phyloP scores from a whole-genome alignment of 2,113 vertebrate genomes.

The Callionymus lyra region DNA sequence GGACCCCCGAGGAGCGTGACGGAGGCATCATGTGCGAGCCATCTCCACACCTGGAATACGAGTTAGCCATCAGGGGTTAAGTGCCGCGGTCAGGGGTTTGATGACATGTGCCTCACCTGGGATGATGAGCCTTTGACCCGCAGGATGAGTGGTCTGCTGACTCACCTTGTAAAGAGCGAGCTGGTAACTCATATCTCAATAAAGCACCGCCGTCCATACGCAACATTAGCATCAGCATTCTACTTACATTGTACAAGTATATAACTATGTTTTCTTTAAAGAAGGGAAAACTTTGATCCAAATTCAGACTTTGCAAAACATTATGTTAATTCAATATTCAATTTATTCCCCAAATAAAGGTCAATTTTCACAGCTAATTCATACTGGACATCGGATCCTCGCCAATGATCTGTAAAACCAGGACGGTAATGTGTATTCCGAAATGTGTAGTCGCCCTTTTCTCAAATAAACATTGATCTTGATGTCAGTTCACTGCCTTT shows the following conservation, averaged over 20 bases:
- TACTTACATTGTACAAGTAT: too few species aligned
- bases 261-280: too few species aligned
- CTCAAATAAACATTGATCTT: too few species aligned
- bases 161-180: conserved; percentile 15
- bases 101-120: conserved; percentile 65
- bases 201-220: conserved; percentile 8
- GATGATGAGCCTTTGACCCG: conserved; percentile 34
- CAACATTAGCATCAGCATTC: too few species aligned
- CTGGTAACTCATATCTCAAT: conserved; percentile 42
- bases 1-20: conserved; percentile 51
- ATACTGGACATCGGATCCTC: too few species aligned
- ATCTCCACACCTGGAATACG: conserved; percentile 63
- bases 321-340: too few species aligned
- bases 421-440: too few species aligned
- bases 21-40: conserved; percentile 52
- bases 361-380: not conserved
- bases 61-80: conserved; percentile 60
- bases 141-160: conserved; percentile 28
- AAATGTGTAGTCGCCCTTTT: too few species aligned
- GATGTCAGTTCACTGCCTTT: too few species aligned
- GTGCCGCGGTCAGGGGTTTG: conserved; percentile 52
- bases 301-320: too few species aligned
- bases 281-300: too few species aligned
- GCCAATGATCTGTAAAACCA: too few species aligned
- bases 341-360: not conserved